phyloP scores from a whole-genome alignment of 2,113 vertebrate species.

The Lipophrys pholis region DNA sequence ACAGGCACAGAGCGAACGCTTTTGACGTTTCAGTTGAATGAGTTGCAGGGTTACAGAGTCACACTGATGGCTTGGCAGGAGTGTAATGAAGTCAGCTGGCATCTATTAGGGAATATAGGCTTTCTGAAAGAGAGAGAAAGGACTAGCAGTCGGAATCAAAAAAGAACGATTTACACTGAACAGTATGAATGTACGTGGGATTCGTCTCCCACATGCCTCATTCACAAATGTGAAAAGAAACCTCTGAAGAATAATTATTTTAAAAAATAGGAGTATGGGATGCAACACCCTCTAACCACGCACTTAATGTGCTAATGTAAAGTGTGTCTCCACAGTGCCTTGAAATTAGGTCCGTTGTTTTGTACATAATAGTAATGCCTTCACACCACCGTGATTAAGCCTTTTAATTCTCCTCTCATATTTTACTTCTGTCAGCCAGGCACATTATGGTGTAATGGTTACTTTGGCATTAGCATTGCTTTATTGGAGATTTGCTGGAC shows the following conservation, averaged over 20 bases:
- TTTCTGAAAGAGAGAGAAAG: slow-evolving; percentile 23
- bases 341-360: slow-evolving; percentile 10
- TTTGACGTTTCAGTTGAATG: slow-evolving; percentile 61
- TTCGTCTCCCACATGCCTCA: slow-evolving; percentile 16
- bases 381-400: too few species aligned
- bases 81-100: slow-evolving; percentile 57
- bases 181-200: slow-evolving; percentile 12
- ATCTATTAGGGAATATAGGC: slow-evolving; percentile 23
- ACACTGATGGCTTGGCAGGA: slow-evolving; percentile 52
- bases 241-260: not conserved
- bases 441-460: too few species aligned
- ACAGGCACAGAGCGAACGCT: slow-evolving; percentile 31
- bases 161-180: slow-evolving; percentile 6
- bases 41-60: slow-evolving; percentile 47
- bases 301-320: not conserved
- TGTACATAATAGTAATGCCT: not conserved
- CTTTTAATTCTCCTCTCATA: too few species aligned
- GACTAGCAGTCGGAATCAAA: slow-evolving; percentile 34
- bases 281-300: not conserved
- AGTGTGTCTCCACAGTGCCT: not conserved
- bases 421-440: too few species aligned
- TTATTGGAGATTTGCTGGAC: too few species aligned
- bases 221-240: slow-evolving; percentile 27
- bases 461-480: too few species aligned
- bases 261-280: not conserved